These are phyloP conservation scores for Vanessa cardui DNA, from an alignment of 2,888 invertebrate genomes.

Conservation along the genomic window DNA sequence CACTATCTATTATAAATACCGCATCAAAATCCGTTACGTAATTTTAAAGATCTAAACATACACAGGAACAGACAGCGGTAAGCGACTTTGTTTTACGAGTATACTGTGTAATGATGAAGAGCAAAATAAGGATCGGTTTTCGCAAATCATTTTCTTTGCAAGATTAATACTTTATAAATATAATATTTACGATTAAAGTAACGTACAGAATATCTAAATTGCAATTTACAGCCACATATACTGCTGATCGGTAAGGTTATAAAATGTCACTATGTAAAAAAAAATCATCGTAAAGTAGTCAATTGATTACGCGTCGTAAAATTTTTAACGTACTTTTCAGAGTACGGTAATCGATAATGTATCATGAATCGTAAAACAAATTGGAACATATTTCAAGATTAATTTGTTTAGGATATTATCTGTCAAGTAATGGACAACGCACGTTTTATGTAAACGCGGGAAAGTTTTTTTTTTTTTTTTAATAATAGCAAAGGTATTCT, in stretches of 20 bases:
- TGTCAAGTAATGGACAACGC: slow-evolving; percentile 8
- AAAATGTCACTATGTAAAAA: slow-evolving; percentile 41
- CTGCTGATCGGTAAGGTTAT: slow-evolving; percentile 31
- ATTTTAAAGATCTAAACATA: no score
- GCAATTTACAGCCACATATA: slow-evolving; percentile 25
- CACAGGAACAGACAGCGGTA: no score
- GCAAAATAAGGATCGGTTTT: no score
- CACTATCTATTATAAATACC: no score
- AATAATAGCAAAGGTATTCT: no score
- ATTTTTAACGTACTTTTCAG: slow-evolving; percentile 27
- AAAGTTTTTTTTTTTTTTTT: no score
- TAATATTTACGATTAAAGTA: slow-evolving; percentile 1
- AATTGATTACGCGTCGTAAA: slow-evolving; percentile 40
- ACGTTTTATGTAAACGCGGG: no score
- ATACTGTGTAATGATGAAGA: no score
- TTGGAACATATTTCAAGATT: slow-evolving; percentile 23
- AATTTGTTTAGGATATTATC: slow-evolving; percentile 21
- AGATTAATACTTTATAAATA: not conserved
- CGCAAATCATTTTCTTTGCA: not conserved
- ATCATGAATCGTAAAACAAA: slow-evolving; percentile 21
- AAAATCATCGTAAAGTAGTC: slow-evolving; percentile 42
- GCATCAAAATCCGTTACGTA: no score
- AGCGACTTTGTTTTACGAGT: no score
- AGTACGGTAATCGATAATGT: slow-evolving; percentile 23
- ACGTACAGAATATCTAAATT: slow-evolving; percentile 23